Evolutionary conservation across 2,113 vertebrate species (phyloP), one percentile per base, ranked within the genome.

Genomic region (Lophotis ruficrista): DNA sequence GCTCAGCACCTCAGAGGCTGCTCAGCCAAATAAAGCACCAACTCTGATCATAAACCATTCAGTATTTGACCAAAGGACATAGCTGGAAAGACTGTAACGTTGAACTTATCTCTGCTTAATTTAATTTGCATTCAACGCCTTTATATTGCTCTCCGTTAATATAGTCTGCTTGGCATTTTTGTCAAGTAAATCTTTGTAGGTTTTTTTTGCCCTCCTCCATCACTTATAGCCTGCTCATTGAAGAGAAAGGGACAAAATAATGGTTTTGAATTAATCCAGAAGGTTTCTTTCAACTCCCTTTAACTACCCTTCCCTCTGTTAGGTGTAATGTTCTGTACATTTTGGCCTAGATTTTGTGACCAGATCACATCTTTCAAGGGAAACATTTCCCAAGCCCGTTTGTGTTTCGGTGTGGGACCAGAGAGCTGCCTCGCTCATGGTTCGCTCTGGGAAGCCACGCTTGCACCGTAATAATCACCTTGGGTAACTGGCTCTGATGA

Each of bases 401-500:
- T 20, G 14, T 30, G 27, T 56, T 64, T 41, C 31, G 2, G 18
- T 1, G 1, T 4, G 19, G 37, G 47, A 71, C 35, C 6, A 6
- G 57, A 47, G 28, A 51, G 13, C 47, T 51, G 69, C 37, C n/a
- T 45, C 12, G 57, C 53, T 61, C 4, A 0, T 31, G 30, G 21
- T 2, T 54, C 9, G 1, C 31, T 8, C 11, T 2, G 31, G 22
- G n/a, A 56, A 79, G 20, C 10, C 0, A 0, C 0, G 9, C 54
- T 48, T 25, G 3, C 1, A 0, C n/a, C 5, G 0, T 18, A 16
- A 33, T 41, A 35, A 27, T 9, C 54, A 12, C 61, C n/a, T 56
- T 25, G 33, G 25, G 5, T 16, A 76, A 10, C 27, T 35, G 11
- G 25, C 1, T 56, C 61, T 24, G 66, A n/a, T 4, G 17, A 69